These are phyloP conservation scores for Palythoa caribaeorum DNA, from an alignment of 92 coral and sea anemone genomes.

Conservation along the genomic window DNA sequence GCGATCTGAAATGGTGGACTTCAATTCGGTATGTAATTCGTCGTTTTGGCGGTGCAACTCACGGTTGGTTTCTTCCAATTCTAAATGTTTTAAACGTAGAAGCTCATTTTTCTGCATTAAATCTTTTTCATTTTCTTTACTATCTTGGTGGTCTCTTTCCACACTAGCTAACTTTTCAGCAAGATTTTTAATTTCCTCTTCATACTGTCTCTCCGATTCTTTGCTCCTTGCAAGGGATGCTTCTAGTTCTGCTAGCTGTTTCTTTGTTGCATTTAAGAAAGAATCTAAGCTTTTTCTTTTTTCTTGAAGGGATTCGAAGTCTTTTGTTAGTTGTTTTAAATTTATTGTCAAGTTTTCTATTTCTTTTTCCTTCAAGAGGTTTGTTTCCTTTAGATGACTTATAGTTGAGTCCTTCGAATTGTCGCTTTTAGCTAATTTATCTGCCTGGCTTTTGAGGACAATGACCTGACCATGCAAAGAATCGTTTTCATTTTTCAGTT, in stretches of 20 bases:
- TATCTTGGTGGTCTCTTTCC: constrained; percentile 66
- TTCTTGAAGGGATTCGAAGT: constrained; percentile 72
- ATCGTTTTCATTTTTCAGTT: constrained; percentile 69
- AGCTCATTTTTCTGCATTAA: constrained; percentile 72
- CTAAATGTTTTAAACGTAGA: constrained; percentile 71
- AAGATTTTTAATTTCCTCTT: constrained; percentile 64
- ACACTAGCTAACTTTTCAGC: constrained; percentile 59
- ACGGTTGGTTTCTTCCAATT: constrained; percentile 77
- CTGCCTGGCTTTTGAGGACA: constrained; percentile 71
- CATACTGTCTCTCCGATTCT: constrained; percentile 53
- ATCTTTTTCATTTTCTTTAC: constrained; percentile 77
- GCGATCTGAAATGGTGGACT: constrained; percentile 68
- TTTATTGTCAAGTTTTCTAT: constrained; percentile 58
- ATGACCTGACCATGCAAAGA: constrained; percentile 64
- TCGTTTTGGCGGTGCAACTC: constrained; percentile 68
- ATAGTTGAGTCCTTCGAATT: constrained; percentile 73
- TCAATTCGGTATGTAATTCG: constrained; percentile 77
- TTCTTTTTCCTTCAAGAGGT: constrained; percentile 69
- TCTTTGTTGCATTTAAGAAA: constrained; percentile 64
- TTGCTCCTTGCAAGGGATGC: constrained; percentile 50
- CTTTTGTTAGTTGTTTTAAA: constrained; percentile 66
- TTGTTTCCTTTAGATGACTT: constrained; percentile 69
- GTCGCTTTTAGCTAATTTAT: constrained; percentile 64
- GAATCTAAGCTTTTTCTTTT: constrained; percentile 71
- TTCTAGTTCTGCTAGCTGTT: constrained; percentile 65